Conservation (phyloP, 2,888 invertebrate species). For the Iselma pallidipennis region DNA sequence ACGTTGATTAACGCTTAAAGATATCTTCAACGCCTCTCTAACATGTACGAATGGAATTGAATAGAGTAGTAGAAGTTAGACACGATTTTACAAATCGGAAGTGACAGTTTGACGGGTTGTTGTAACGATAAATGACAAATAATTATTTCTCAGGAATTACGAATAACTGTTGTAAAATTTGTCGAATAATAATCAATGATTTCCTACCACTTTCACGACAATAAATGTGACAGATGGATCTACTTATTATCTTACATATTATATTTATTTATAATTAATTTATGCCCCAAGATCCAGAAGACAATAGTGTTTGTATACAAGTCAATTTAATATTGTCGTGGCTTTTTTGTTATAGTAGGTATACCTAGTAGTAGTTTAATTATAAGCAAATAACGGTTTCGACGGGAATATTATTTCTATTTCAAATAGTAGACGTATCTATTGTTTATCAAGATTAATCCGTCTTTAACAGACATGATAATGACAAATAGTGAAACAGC, state of each 20-base stretch:
- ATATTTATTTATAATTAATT: too few species aligned
- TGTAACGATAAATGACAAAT: slow-evolving; percentile 24
- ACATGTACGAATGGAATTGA: slow-evolving; percentile 23
- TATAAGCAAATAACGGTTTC: slow-evolving; percentile 9
- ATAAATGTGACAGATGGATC: too few species aligned
- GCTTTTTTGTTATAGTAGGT: too few species aligned
- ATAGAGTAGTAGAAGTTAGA: slow-evolving; percentile 38
- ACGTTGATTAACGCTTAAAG: neutral
- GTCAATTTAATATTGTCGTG: too few species aligned
- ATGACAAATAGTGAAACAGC: slow-evolving; percentile 37
- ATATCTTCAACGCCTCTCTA: slow-evolving; percentile 20
- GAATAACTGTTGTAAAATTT: neutral
- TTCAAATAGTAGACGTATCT: slow-evolving; percentile 15
- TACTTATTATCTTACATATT: too few species aligned
- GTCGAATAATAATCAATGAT: slow-evolving; percentile 1
- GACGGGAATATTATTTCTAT: slow-evolving; percentile 13
- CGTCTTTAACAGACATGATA: slow-evolving; percentile 41
- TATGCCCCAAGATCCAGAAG: too few species aligned
- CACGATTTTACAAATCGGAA: slow-evolving; percentile 37
- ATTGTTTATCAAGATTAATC: slow-evolving; percentile 42
- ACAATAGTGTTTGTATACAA: too few species aligned
- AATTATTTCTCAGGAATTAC: slow-evolving; percentile 16
- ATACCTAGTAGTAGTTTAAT: slow-evolving; percentile 18
- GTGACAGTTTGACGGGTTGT: slow-evolving; percentile 30
- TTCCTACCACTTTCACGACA: too few species aligned